Percentiles rank a stretch among this genome's conserved stretches.
These are phyloP conservation scores for Synanceia verrucosa DNA, from an alignment of 2,797 vertebrate genomes.

Conservation along the genomic window DNA sequence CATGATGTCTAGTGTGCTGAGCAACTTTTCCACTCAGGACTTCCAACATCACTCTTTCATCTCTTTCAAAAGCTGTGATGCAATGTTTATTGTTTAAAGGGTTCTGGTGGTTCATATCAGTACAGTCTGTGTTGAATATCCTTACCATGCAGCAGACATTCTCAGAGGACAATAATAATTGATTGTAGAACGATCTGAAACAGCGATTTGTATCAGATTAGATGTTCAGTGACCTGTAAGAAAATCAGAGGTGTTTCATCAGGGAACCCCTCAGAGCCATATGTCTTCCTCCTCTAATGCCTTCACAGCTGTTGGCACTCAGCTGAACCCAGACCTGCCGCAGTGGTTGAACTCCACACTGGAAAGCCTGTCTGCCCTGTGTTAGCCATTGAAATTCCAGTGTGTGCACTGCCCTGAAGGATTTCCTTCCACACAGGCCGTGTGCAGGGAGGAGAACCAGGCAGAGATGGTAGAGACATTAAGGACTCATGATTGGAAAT, in stretches of 20 bases:
- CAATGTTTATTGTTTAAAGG: not conserved
- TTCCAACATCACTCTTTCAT: not conserved
- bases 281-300: not conserved
- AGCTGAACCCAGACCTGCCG: constrained; percentile 17
- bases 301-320: constrained; percentile 39
- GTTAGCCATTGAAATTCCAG: constrained; percentile 14
- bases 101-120: not conserved
- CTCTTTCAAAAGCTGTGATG: not conserved
- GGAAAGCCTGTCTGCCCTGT: not conserved
- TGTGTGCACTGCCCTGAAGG: not conserved
- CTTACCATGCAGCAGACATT: not conserved
- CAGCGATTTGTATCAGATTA: not conserved
- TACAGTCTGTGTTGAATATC: not conserved
- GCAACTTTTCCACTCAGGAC: not conserved
- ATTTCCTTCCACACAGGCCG: not conserved
- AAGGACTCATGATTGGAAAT: not conserved
- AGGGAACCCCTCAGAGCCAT: not conserved
- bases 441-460: not conserved
- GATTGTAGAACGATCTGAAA: not conserved
- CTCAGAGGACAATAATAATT: not conserved
- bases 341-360: constrained; percentile 3
- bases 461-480: constrained; percentile 5
- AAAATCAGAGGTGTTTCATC: not conserved
- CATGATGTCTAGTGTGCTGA: not conserved
- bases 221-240: not conserved